These are phyloP conservation scores for Stegostoma tigrinum DNA, from an alignment of 2,113 vertebrate species.

Conservation along the genomic window DNA sequence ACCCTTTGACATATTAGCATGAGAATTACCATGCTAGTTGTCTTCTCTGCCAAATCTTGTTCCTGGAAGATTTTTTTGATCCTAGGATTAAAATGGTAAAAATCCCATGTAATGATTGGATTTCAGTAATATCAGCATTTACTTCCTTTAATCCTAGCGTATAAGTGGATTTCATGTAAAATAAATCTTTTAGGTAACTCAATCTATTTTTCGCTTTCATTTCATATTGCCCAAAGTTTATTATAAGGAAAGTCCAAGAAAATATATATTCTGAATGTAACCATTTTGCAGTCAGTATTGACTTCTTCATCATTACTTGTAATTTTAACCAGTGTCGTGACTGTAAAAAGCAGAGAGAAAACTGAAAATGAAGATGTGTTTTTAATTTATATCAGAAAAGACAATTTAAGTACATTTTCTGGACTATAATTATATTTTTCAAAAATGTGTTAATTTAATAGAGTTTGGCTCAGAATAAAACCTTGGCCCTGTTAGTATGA, in stretches of 20 bases:
- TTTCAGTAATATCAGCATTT: background rate
- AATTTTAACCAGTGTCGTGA: background rate
- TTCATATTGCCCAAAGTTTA: background rate
- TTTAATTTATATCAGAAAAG: background rate
- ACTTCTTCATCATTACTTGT: background rate
- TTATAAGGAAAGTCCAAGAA: background rate
- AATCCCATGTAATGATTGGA: constrained; percentile 24
- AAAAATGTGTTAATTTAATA: background rate
- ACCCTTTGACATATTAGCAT: background rate
- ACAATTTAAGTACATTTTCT: background rate
- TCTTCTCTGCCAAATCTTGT: constrained; percentile 33
- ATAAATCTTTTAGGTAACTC: background rate
- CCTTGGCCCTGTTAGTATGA: background rate
- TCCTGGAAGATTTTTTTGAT: constrained; percentile 28
- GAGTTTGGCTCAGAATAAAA: background rate
- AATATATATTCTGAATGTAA: background rate
- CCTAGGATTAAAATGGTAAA: constrained; percentile 38
- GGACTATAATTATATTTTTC: background rate
- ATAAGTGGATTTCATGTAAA: constrained; percentile 23
- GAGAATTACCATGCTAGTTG: background rate
- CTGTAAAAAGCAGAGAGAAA: background rate
- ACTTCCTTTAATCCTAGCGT: background rate
- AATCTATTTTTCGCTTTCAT: background rate
- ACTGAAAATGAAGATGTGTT: background rate
- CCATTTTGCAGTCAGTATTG: background rate